Percentiles rank a stretch among this genome's conserved stretches.
These are phyloP conservation scores for Aptenodytes forsteri DNA, from an alignment of 2,113 vertebrate species.

Conservation along the genomic window DNA sequence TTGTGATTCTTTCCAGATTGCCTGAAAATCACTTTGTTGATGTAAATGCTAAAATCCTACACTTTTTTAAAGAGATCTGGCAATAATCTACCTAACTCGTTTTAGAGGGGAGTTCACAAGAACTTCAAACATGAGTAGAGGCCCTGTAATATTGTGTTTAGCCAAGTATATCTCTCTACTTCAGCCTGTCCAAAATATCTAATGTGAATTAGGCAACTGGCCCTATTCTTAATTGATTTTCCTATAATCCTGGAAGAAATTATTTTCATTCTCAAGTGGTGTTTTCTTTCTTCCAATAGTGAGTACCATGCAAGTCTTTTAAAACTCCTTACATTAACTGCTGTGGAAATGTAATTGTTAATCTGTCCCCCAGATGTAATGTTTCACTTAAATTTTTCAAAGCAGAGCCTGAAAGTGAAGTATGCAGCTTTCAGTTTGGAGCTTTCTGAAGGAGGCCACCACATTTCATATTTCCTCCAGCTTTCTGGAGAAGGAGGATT, in stretches of 20 bases:
- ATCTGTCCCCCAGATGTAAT: neutral
- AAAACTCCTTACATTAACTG: neutral
- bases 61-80: neutral
- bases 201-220: slow-evolving; percentile 17
- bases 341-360: slow-evolving; percentile 11
- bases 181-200: slow-evolving; percentile 2
- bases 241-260: slow-evolving; percentile 37
- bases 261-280: slow-evolving; percentile 3
- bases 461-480: neutral
- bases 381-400: neutral
- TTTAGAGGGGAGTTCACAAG: neutral
- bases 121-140: neutral
- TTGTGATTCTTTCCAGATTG: neutral
- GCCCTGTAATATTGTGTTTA: neutral
- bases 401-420: neutral
- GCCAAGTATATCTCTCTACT: neutral
- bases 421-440: neutral
- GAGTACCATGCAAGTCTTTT: neutral
- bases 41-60: neutral
- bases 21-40: neutral
- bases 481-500: neutral
- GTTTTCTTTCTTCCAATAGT: slow-evolving; percentile 4
- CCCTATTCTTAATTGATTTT: slow-evolving; percentile 50
- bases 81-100: neutral
- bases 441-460: neutral